phyloP scores from a whole-genome alignment of 2,888 invertebrate genomes.

The Strigamia maritima region DNA sequence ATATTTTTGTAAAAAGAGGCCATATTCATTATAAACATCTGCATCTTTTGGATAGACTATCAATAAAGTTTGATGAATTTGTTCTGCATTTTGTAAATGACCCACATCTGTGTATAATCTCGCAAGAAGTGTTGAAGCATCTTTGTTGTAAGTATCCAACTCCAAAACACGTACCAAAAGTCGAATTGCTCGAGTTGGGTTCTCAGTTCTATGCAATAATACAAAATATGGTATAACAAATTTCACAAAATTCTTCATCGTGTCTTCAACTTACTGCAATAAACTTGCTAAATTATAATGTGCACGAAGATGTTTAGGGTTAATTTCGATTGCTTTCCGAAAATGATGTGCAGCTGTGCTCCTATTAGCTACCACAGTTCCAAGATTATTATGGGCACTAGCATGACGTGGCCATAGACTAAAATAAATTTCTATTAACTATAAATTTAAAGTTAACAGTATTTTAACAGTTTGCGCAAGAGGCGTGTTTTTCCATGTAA shows the following conservation, averaged over 20 bases:
- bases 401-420: neutral
- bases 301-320: neutral
- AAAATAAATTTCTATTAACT: neutral
- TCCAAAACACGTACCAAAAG: neutral
- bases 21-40: neutral
- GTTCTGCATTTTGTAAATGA: neutral
- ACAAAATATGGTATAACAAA: neutral
- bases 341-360: neutral
- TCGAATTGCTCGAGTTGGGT: neutral
- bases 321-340: neutral
- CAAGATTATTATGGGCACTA: neutral
- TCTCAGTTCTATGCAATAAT: neutral
- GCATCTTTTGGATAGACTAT: neutral
- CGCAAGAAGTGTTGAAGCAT: neutral
- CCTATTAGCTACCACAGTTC: neutral
- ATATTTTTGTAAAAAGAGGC: neutral
- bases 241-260: neutral
- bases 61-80: neutral
- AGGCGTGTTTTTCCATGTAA: no score
- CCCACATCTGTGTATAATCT: neutral
- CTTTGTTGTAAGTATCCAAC: neutral
- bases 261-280: neutral
- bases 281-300: neutral
- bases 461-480: no score
- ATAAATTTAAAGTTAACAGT: neutral